Conservation (phyloP, 30 jellyfish, hydroid and myxozoan genomes). For the Catostylus mosaicus region DNA sequence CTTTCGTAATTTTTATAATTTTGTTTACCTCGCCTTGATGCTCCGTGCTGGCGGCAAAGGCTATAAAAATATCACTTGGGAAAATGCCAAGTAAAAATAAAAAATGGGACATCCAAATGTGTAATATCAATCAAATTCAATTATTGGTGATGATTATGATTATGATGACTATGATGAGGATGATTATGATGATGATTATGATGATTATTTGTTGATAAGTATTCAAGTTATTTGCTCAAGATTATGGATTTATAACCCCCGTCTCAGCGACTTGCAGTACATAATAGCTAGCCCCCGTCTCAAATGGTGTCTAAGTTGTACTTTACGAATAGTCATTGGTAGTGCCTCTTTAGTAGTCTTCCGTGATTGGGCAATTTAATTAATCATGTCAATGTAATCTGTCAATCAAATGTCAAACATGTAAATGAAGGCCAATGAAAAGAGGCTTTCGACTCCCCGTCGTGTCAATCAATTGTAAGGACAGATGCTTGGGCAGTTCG, state of each 20-base stretch:
- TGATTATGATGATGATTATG: too few species aligned
- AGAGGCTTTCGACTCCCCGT: slow-evolving; percentile 88
- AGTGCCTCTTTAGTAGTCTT: slow-evolving; percentile 47
- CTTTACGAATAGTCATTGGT: slow-evolving; percentile 47
- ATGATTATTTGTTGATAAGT: too few species aligned
- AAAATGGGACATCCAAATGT: too few species aligned
- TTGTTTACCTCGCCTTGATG: too few species aligned
- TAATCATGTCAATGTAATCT: slow-evolving; percentile 75
- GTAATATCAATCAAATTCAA: too few species aligned
- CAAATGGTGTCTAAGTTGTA: slow-evolving; percentile 14
- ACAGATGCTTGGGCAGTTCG: slow-evolving; percentile 60
- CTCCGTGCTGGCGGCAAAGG: too few species aligned
- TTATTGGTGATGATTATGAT: too few species aligned
- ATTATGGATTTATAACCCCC: slow-evolving; percentile 30
- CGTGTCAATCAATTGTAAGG: slow-evolving; percentile 64
- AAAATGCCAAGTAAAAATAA: too few species aligned
- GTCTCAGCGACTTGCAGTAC: neutral
- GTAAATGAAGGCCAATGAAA: slow-evolving; percentile 83
- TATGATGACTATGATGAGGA: too few species aligned
- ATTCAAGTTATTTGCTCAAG: too few species aligned
- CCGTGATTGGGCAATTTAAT: slow-evolving; percentile 87
- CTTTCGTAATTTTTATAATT: too few species aligned
- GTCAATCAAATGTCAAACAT: slow-evolving; percentile 89
- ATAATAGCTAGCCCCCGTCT: slow-evolving; percentile 35
- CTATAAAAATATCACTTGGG: too few species aligned